Evolutionary conservation across 2,888 invertebrate genomes (phyloP).

Genomic region (Netelia fuscicornis): DNA sequence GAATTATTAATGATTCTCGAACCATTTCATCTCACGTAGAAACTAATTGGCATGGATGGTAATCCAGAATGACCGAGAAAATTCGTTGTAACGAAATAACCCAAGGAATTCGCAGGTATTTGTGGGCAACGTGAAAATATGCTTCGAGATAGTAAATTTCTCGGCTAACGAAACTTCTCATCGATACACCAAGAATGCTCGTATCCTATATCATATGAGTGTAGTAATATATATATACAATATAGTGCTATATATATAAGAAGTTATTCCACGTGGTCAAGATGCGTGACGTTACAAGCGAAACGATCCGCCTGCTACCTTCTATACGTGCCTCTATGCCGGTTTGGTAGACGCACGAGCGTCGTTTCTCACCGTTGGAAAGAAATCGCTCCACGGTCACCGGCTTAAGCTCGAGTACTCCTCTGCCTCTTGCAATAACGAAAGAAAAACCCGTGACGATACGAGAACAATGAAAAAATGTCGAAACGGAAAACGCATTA

Average conservation of each 20-base stretch:
- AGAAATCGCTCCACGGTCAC: conserved; percentile 37
- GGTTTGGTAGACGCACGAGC: not conserved
- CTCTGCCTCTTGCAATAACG: conserved; percentile 4
- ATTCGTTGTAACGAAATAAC: not conserved
- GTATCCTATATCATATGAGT: not conserved
- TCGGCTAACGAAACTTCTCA: conserved; percentile 45
- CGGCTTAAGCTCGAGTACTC: conserved; percentile 11
- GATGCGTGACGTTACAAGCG: conserved; percentile 50
- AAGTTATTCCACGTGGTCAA: conserved; percentile 35
- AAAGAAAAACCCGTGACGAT: conserved; percentile 1
- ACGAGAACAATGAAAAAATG: not conserved
- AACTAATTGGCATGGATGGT: not conserved
- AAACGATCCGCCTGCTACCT: conserved; percentile 30
- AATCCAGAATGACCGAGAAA: not conserved
- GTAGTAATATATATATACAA: not conserved
- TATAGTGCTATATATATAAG: not conserved
- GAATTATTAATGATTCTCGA: not conserved
- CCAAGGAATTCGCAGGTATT: conserved; percentile 8
- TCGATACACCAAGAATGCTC: conserved; percentile 27
- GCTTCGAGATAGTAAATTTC: conserved; percentile 27
- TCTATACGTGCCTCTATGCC: not conserved
- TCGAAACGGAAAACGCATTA: not conserved
- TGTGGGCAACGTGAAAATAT: conserved; percentile 17
- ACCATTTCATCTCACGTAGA: not conserved
- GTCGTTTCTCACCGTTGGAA: not conserved